Evolutionary conservation across 1,140 invertebrate species (phyloP).

Genomic region (Drosophila lini): DNA sequence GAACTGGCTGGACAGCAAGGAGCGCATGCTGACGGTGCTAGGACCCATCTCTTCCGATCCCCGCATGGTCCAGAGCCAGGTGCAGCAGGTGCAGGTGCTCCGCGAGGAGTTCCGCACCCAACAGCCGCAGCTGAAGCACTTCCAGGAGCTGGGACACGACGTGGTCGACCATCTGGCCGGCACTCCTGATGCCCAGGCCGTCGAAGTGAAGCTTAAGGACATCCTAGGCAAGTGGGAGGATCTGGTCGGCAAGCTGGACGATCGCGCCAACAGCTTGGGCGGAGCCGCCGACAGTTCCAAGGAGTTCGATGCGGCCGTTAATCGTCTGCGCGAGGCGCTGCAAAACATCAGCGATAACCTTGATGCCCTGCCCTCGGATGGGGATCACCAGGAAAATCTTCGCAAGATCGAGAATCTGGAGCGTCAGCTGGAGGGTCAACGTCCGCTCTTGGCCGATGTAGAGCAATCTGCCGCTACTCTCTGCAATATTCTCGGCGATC

Average conservation of each 20-base stretch:
- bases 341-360: conserved; percentile 94
- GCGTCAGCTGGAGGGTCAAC: conserved; percentile 93
- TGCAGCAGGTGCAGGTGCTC: conserved; percentile 96
- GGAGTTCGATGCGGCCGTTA: conserved; percentile 94
- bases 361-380: conserved; percentile 92
- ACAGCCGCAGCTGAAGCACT: conserved; percentile 94
- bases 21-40: conserved; percentile 96
- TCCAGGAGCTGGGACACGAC: conserved; percentile 91
- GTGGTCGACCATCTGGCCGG: conserved; percentile 90
- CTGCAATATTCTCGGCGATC: conserved; percentile 95
- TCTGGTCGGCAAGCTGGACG: conserved; percentile 90
- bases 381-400: conserved; percentile 94
- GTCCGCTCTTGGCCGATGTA: conserved; percentile 93
- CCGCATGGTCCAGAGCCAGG: conserved; percentile 96
- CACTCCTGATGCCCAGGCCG: conserved; percentile 90
- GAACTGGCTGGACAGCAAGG: conserved; percentile 95
- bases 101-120: conserved; percentile 96
- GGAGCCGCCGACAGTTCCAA: conserved; percentile 94
- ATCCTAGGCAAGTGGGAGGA: conserved; percentile 92
- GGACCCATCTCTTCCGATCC: conserved; percentile 98
- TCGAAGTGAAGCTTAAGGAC: conserved; percentile 88
- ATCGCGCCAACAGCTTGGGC: conserved; percentile 92
- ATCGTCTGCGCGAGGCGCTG: conserved; percentile 91
- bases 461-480: conserved; percentile 94
- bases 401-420: conserved; percentile 94